Conservation (phyloP, 2,113 vertebrate species). For the Arothron firmamentum region DNA sequence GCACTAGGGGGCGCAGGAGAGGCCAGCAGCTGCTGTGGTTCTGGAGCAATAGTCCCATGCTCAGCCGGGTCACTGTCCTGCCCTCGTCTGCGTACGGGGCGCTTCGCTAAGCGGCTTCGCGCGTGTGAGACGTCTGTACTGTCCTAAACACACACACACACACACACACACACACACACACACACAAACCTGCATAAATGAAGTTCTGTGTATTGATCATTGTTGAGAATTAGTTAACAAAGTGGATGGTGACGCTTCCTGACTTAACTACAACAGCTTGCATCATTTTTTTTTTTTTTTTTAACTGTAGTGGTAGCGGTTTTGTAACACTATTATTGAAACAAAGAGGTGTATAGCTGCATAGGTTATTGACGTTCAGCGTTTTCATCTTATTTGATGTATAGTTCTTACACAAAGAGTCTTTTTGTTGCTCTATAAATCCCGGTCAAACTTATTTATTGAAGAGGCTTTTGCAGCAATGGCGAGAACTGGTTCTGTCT, state of each 20-base stretch:
- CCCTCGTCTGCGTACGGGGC: slow-evolving; percentile 28
- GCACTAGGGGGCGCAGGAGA: slow-evolving; percentile 17
- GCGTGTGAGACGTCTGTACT: slow-evolving; percentile 28
- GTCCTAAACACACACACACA: slow-evolving; percentile 9
- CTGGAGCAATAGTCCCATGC: slow-evolving; percentile 30
- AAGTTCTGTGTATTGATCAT: slow-evolving; percentile 6
- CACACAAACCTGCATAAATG: no score
- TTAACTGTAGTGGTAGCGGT: slow-evolving; percentile 55
- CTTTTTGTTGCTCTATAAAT: slow-evolving; percentile 31
- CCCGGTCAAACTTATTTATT: slow-evolving; percentile 10
- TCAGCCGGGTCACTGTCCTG: slow-evolving; percentile 25
- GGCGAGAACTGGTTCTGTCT: slow-evolving; percentile 11
- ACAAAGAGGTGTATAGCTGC: slow-evolving; percentile 52
- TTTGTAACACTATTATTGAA: slow-evolving; percentile 64
- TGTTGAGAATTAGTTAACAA: slow-evolving; percentile 13
- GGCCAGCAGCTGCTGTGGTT: slow-evolving; percentile 15
- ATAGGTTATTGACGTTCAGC: slow-evolving; percentile 61
- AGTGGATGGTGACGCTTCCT: slow-evolving; percentile 34
- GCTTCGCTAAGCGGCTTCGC: slow-evolving; percentile 59
- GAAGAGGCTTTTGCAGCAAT: slow-evolving; percentile 20
- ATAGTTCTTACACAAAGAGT: slow-evolving; percentile 18
- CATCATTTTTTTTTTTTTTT: slow-evolving; percentile 54
- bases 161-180: no score
- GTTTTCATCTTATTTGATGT: slow-evolving; percentile 40
- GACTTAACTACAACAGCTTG: slow-evolving; percentile 54